Percentiles rank a stretch among this genome's conserved stretches.
Evolutionary conservation across 2,797 vertebrate genomes (phyloP).

Genomic region (Spondyliosoma cantharus): DNA sequence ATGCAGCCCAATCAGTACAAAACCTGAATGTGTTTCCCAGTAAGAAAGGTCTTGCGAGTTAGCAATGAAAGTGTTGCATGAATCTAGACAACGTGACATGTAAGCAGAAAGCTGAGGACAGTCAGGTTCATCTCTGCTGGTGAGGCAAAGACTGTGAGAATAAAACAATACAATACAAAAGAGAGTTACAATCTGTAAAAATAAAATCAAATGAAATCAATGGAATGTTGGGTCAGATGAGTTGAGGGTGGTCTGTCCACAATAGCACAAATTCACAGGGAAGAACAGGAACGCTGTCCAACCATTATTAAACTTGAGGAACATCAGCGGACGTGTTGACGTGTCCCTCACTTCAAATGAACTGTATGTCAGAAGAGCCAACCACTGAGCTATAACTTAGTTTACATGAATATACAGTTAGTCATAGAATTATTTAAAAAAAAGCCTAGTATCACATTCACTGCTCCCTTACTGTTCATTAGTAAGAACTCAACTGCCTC

Average conservation of each 20-base stretch:
- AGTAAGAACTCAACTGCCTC: conserved; percentile 13
- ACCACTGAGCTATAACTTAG: conserved; percentile 4
- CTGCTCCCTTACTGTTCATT: conserved; percentile 31
- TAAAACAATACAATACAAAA: not conserved
- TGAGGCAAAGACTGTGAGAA: not conserved
- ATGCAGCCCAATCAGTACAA: not conserved
- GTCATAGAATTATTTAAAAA: conserved; percentile 11
- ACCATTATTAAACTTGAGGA: not conserved
- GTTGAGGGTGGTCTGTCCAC: not conserved
- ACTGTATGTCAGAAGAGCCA: not conserved
- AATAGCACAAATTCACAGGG: not conserved
- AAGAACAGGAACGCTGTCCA: not conserved
- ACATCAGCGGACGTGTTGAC: not conserved
- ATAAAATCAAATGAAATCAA: not conserved
- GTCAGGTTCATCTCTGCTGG: not conserved
- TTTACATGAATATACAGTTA: conserved; percentile 53
- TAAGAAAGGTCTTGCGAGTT: not conserved
- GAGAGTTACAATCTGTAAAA: not conserved
- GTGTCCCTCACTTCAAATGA: not conserved
- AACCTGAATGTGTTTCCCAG: not conserved
- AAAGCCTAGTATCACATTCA: conserved; percentile 47
- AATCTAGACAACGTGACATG: not conserved
- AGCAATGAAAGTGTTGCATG: not conserved
- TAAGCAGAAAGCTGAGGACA: not conserved
- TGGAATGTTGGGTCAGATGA: conserved; percentile 5